Percentiles rank a stretch among this genome's conserved stretches.
Conservation (phyloP, 2,888 invertebrate genomes). For the Platycnemis pennipes region DNA sequence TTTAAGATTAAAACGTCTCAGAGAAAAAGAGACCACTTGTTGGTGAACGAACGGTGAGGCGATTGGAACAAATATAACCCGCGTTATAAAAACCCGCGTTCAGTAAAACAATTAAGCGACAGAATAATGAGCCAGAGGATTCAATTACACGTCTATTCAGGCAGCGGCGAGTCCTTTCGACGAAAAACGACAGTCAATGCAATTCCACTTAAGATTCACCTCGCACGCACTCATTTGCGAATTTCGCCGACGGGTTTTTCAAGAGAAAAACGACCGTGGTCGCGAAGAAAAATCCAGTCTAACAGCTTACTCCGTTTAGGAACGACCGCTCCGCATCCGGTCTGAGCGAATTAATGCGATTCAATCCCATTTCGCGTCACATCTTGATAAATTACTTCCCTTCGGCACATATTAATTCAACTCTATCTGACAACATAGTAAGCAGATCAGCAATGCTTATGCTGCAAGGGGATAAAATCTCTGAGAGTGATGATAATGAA, state of each 20-base stretch:
- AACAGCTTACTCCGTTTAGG: not conserved
- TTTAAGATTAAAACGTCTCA: too few relatives aligned
- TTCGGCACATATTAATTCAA: not conserved
- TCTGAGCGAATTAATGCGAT: not conserved
- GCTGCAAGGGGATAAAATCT: not conserved
- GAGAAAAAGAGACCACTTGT: too few relatives aligned
- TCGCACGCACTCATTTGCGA: not conserved
- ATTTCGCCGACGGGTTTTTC: not conserved
- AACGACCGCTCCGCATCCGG: not conserved
- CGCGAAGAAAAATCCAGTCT: not conserved
- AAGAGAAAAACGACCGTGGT: not conserved
- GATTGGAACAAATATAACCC: too few relatives aligned
- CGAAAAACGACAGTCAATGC: not conserved
- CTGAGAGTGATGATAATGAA: too few relatives aligned
- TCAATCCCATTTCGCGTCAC: not conserved
- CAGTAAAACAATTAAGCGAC: not conserved
- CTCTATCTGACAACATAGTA: not conserved
- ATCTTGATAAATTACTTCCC: not conserved
- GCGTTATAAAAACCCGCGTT: too few relatives aligned
- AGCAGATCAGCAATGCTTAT: not conserved
- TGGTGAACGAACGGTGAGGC: too few relatives aligned
- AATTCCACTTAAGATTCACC: not conserved
- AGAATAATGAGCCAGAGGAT: not conserved
- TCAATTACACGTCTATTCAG: not conserved
- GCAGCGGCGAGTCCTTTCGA: not conserved